Evolutionary conservation across 2,888 invertebrate genomes (phyloP), one percentile per base, ranked within the genome.

Genomic region (Sminthurinus aureus): DNA sequence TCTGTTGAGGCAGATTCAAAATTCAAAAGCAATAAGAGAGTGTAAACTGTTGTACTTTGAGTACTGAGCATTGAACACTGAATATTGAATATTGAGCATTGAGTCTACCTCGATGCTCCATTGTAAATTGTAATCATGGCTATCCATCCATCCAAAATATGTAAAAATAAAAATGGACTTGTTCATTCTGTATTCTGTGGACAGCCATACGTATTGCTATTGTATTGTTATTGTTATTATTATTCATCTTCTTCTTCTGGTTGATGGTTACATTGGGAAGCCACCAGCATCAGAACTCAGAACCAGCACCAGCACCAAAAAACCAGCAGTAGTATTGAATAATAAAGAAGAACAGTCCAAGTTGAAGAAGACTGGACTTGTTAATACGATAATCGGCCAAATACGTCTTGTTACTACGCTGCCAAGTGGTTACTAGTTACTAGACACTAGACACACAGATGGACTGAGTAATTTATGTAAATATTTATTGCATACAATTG

Each of bases 351-450:
- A 6, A 24, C 3, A 66, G 67, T 51, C 67, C 38, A 71, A 76
- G 76, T 18, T n/a, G 51, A 66, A 80, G 52, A 51, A 69, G 80
- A 51, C 76, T 80, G 80, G 69, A 80, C 80, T 80, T 80, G 80
- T 82, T 82, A 82, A 82, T 82, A 77, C 76, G 77, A 82, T 82
- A 82, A 82, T 82, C 82, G 82, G 76, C 76, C 82, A 6, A 38
- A 76, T 82, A 69, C 76, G 67, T 82, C 82, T 69, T 76, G 38
- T 51, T 38, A 38, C 38, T 38, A 6, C 38, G 3, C 38, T 76
- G 67, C 51, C 66, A 82, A 82, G 52, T 76, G n/a, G 22, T 50
- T 76, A 22, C 38, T 69, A 69, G 69, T 13, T 69, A 69, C 69
- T n/a, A 20, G 11, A 69, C 22, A 58, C 51, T 58, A 38, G 15